These are phyloP conservation scores for Varanus salvator DNA, from an alignment of 2,113 vertebrate species.

Conservation along the genomic window DNA sequence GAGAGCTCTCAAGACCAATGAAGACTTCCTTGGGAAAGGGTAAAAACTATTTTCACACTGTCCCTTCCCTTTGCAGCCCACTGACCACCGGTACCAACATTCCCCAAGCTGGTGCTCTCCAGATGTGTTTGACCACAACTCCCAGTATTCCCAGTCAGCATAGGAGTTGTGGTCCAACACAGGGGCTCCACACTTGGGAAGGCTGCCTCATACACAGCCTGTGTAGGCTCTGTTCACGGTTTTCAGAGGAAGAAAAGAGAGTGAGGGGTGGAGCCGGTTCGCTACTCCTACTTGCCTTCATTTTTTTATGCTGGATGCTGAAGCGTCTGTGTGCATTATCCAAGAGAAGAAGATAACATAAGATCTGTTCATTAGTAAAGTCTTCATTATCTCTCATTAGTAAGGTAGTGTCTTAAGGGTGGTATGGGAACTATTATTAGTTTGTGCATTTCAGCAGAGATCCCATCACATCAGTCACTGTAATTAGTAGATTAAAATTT, in stretches of 20 bases:
- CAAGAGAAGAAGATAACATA: conserved; percentile 1
- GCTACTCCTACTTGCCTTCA: not conserved
- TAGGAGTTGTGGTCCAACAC: no score
- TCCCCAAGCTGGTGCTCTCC: no score
- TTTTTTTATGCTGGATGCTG: not conserved
- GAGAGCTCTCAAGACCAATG: no score
- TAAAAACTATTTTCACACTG: no score
- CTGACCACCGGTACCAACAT: no score
- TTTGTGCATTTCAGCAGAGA: conserved; percentile 21
- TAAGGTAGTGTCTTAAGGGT: not conserved
- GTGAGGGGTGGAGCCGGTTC: not conserved
- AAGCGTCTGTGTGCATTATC: not conserved
- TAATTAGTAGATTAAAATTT: conserved; percentile 24
- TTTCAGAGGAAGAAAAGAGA: not conserved
- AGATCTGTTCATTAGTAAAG: conserved; percentile 9
- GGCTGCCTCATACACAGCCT: not conserved
- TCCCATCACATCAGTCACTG: conserved; percentile 22
- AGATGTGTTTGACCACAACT: no score
- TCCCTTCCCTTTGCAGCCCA: no score
- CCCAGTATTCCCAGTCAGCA: no score
- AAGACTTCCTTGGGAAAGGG: no score
- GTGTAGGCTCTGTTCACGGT: not conserved
- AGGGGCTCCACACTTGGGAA: no score
- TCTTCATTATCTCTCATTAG: conserved; percentile 18
- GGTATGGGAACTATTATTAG: not conserved